Evolutionary conservation across 2,113 vertebrate species (phyloP).

Genomic region (Promerops cafer): DNA sequence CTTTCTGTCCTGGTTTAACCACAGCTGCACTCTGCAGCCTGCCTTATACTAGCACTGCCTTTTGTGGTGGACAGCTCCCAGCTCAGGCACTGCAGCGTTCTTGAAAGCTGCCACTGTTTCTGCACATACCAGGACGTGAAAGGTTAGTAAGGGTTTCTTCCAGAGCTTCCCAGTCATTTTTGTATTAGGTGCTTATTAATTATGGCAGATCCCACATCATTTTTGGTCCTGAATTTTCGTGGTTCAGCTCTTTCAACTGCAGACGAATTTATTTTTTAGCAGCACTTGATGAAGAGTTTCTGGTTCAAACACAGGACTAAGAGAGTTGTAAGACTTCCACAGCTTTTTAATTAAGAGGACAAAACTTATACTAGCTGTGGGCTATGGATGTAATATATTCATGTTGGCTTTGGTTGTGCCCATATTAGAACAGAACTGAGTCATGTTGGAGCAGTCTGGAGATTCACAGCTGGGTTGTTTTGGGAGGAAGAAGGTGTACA

Average conservation of each 20-base stretch:
- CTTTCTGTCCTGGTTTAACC: not conserved
- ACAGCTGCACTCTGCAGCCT: not conserved
- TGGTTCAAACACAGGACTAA: not conserved
- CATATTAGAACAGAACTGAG: not conserved
- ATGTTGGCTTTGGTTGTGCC: not conserved
- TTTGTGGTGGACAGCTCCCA: not conserved
- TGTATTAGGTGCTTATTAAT: not conserved
- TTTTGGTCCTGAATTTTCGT: not conserved
- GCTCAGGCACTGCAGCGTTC: not conserved
- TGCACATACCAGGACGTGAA: not conserved
- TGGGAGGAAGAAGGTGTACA: not conserved
- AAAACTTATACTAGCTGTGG: not conserved
- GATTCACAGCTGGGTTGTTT: not conserved
- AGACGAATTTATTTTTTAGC: not conserved
- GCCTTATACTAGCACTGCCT: not conserved
- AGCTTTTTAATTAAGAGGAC: not conserved
- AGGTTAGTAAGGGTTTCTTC: not conserved
- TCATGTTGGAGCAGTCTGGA: not conserved
- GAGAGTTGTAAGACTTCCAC: not conserved
- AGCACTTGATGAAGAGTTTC: not conserved
- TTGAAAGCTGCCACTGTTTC: not conserved
- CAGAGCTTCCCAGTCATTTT: not conserved
- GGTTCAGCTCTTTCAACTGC: not conserved
- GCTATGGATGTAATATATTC: not conserved
- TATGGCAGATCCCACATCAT: not conserved